These are phyloP conservation scores for Globicephala melas DNA, from an alignment of 2,113 vertebrate species.

Conservation along the genomic window DNA sequence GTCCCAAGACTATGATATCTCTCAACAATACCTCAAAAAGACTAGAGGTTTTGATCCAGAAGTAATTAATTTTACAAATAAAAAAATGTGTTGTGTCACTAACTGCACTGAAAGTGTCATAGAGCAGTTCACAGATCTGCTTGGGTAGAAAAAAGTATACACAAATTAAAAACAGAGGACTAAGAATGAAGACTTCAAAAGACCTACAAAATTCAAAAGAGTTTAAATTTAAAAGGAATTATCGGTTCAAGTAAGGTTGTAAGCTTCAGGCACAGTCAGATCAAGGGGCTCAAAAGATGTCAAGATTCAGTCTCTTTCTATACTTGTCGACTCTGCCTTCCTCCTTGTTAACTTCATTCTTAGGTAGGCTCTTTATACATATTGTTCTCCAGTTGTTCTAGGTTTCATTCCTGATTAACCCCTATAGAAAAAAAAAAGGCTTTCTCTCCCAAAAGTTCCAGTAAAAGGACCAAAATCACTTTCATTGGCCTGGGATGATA, in stretches of 20 bases:
- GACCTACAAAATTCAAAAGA: background rate
- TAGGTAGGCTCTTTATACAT: background rate
- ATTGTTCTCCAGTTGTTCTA: background rate
- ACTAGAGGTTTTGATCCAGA: background rate
- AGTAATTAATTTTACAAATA: background rate
- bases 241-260: background rate
- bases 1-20: background rate
- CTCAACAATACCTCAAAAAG: background rate
- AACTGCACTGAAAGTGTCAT: background rate
- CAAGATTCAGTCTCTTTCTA: background rate
- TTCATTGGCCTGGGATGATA: background rate
- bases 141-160: background rate
- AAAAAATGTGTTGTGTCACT: background rate
- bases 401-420: background rate
- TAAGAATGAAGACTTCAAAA: background rate
- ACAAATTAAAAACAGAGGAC: background rate
- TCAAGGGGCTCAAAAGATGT: background rate
- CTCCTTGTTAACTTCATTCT: background rate
- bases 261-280: background rate
- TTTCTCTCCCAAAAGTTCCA: background rate
- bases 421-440: background rate
- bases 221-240: background rate
- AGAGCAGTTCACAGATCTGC: background rate
- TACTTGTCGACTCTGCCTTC: background rate
- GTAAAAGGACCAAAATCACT: background rate